phyloP scores from a whole-genome alignment of 1,140 invertebrate genomes.

The Musca vetustissima region DNA sequence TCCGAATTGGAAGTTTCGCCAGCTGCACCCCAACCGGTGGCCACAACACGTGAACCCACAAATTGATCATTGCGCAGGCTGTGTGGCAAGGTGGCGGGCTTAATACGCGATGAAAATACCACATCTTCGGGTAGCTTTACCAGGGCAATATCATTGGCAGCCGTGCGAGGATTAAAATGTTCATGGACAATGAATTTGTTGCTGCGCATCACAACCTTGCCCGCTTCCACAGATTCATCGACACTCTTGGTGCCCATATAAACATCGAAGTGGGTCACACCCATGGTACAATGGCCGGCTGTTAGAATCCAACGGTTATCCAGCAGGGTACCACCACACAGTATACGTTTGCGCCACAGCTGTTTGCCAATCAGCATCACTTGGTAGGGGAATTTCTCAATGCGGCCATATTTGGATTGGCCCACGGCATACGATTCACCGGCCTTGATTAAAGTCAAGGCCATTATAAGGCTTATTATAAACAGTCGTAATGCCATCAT shows the following conservation, averaged over 20 bases:
- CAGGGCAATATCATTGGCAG: slow-evolving; percentile 51
- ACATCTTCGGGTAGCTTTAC: slow-evolving; percentile 47
- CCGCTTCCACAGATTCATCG: slow-evolving; percentile 40
- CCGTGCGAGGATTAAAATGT: slow-evolving; percentile 42
- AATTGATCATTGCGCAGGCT: slow-evolving; percentile 37
- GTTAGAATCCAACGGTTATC: slow-evolving; percentile 71
- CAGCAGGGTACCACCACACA: slow-evolving; percentile 77
- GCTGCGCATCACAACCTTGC: slow-evolving; percentile 42
- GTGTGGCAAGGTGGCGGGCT: slow-evolving; percentile 40
- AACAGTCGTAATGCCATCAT: not conserved
- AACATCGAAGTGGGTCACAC: slow-evolving; percentile 49
- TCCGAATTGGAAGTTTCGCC: slow-evolving; percentile 45
- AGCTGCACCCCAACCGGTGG: slow-evolving; percentile 50
- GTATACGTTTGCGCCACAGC: slow-evolving; percentile 50
- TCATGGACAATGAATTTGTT: slow-evolving; percentile 53
- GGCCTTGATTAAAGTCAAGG: slow-evolving; percentile 23
- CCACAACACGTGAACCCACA: slow-evolving; percentile 45
- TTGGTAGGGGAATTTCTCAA: slow-evolving; percentile 53
- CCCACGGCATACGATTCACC: slow-evolving; percentile 41
- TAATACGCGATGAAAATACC: slow-evolving; percentile 40
- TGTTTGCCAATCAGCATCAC: slow-evolving; percentile 54
- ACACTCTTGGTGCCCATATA: slow-evolving; percentile 50
- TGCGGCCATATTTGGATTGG: slow-evolving; percentile 47
- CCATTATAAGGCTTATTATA: slow-evolving; percentile 10
- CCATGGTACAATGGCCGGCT: slow-evolving; percentile 77